These are phyloP conservation scores for Onychostruthus taczanowskii DNA, from an alignment of 2,113 vertebrate species.

Conservation along the genomic window DNA sequence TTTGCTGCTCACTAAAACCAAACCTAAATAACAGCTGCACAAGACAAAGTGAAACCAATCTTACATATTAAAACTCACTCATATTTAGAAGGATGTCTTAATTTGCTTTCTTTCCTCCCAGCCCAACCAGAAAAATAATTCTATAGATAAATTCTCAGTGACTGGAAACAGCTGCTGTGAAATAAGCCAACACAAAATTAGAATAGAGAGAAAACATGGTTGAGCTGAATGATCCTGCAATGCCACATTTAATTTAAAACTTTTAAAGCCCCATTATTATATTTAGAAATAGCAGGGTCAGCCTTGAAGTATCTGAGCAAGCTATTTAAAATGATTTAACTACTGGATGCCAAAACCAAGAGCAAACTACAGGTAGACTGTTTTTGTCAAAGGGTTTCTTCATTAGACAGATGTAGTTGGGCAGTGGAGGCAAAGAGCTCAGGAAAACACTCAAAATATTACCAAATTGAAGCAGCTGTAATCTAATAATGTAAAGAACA, in stretches of 20 bases:
- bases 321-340: background rate
- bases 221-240: background rate
- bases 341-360: background rate
- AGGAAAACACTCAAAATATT: background rate
- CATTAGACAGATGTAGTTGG: background rate
- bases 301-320: background rate
- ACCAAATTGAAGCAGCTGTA: background rate
- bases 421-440: background rate
- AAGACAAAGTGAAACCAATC: background rate
- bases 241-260: background rate
- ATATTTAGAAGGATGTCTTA: background rate
- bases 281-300: background rate
- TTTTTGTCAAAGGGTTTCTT: background rate
- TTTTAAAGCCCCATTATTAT: background rate
- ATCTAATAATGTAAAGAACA: background rate
- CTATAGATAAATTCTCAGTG: background rate
- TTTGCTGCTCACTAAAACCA: constrained; percentile 24
- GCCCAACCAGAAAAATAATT: background rate
- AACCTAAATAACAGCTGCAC: constrained; percentile 24
- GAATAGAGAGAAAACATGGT: background rate
- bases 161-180: constrained; percentile 3
- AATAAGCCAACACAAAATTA: background rate
- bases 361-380: background rate
- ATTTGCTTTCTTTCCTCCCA: background rate
- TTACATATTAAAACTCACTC: background rate